These are phyloP conservation scores for Heliconius ethilla DNA, from an alignment of 2,888 invertebrate genomes.

Conservation along the genomic window DNA sequence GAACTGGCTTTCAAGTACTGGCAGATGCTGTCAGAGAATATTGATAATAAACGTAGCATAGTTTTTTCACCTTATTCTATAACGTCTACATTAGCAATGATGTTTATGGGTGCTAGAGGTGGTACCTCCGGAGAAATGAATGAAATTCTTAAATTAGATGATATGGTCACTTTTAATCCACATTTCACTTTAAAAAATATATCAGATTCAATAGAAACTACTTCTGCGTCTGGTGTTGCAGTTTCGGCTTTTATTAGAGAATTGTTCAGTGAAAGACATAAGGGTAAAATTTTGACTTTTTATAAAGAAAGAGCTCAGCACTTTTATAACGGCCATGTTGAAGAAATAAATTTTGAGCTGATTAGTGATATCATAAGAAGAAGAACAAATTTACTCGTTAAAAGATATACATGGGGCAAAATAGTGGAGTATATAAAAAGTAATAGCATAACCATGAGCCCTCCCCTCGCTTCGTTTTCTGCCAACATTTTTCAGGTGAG, in stretches of 20 bases:
- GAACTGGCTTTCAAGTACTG: conserved; percentile 93
- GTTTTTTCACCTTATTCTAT: conserved; percentile 92
- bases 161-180: conserved; percentile 94
- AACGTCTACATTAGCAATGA: conserved; percentile 93
- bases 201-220: conserved; percentile 88
- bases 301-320: conserved; percentile 94
- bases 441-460: conserved; percentile 86
- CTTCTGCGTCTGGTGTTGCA: conserved; percentile 86
- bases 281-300: conserved; percentile 90
- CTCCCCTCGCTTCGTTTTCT: conserved; percentile 90
- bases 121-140: conserved; percentile 95
- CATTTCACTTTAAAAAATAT: conserved; percentile 93
- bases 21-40: conserved; percentile 86
- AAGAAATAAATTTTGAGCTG: conserved; percentile 91
- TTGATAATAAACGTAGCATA: conserved; percentile 89
- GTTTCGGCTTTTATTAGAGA: conserved; percentile 91
- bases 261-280: conserved; percentile 90
- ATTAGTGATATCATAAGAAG: conserved; percentile 92
- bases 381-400: conserved; percentile 89
- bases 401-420: conserved; percentile 89
- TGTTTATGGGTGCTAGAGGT: conserved; percentile 92
- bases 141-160: conserved; percentile 90
- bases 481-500: conserved; percentile 90
- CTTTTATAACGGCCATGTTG: conserved; percentile 93
- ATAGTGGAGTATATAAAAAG: conserved; percentile 89